Evolutionary conservation across 2,797 vertebrate species (phyloP).

Genomic region (Emydoidea blandingii): DNA sequence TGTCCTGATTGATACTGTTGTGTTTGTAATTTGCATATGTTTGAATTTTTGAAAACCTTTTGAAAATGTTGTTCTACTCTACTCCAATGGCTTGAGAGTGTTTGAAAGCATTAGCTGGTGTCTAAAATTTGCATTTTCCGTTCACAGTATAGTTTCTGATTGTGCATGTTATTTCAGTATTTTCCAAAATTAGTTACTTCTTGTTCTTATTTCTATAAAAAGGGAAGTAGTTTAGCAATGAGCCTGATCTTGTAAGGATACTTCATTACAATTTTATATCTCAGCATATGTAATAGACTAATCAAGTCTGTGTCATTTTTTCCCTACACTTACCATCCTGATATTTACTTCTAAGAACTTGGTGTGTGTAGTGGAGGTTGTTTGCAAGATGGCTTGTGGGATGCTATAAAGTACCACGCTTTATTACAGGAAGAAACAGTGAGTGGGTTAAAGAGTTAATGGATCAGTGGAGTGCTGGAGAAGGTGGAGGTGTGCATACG

Average conservation of each 20-base stretch:
- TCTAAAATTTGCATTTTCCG: neutral
- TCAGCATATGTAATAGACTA: neutral
- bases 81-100: neutral
- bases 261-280: slow-evolving; percentile 15
- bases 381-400: neutral
- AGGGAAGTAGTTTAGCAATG: slow-evolving; percentile 36
- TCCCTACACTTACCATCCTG: neutral
- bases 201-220: slow-evolving; percentile 60
- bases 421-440: neutral
- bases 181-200: slow-evolving; percentile 43
- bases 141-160: neutral
- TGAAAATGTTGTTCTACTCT: neutral
- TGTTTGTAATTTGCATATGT: neutral
- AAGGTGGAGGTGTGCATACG: neutral
- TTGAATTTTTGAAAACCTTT: neutral
- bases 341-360: slow-evolving; percentile 1
- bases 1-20: slow-evolving; percentile 22
- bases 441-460: neutral
- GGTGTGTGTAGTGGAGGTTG: neutral
- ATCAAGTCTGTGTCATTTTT: neutral
- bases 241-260: neutral
- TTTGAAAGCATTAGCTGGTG: neutral
- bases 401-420: neutral
- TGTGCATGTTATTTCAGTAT: slow-evolving; percentile 1
- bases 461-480: neutral